Percentiles rank a stretch among this genome's conserved stretches.
Evolutionary conservation across 2,797 vertebrate genomes (phyloP).

Genomic region (Eulemur mongoz): DNA sequence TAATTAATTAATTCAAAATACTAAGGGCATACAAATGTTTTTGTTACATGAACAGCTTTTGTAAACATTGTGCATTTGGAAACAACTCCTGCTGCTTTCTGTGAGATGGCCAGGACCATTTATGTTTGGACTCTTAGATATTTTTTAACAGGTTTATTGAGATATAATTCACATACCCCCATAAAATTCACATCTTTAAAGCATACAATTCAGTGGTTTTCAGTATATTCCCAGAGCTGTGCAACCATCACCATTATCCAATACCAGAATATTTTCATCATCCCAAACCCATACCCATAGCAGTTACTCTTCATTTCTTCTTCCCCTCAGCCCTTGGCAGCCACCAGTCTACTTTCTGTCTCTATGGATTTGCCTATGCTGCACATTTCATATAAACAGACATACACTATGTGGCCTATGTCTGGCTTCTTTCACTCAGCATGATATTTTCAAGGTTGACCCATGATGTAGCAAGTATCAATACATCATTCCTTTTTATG

Average conservation of each 20-base stretch:
- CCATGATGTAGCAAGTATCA: background rate
- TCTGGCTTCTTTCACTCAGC: background rate
- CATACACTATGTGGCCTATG: background rate
- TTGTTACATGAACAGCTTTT: background rate
- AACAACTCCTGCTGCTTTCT: background rate
- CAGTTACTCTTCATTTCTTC: background rate
- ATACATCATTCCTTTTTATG: constrained; percentile 1
- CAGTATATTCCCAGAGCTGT: background rate
- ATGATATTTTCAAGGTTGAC: constrained; percentile 4
- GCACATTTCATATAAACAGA: background rate
- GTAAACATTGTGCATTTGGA: background rate
- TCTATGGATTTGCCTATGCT: background rate
- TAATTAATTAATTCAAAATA: background rate
- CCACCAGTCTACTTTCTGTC: background rate
- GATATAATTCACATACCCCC: background rate
- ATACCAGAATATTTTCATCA: background rate
- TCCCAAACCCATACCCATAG: background rate
- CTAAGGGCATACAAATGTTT: background rate
- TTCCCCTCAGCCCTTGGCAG: background rate
- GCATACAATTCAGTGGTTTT: background rate
- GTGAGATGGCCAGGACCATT: background rate
- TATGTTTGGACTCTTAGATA: background rate
- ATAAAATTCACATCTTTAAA: background rate
- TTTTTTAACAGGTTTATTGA: background rate
- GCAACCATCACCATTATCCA: background rate